Percentiles rank a stretch among this genome's conserved stretches.
These are phyloP conservation scores for Anniella stebbinsi DNA, from an alignment of 2,797 vertebrate genomes.

Conservation along the genomic window DNA sequence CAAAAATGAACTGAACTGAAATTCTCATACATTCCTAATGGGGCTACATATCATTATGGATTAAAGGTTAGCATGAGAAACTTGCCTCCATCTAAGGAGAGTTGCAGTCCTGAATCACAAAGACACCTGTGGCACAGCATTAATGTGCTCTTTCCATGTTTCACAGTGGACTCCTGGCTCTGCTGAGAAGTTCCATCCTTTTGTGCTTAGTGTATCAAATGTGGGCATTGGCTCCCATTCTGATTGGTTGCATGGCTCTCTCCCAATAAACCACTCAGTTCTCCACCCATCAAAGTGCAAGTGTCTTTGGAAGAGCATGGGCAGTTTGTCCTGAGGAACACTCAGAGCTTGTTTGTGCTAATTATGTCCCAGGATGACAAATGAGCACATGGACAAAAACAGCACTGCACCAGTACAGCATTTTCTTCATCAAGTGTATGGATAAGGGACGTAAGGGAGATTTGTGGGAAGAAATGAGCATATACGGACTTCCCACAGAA, in stretches of 20 bases:
- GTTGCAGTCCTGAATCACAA: neutral
- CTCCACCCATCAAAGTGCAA: slow-evolving; percentile 7
- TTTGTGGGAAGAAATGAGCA: slow-evolving; percentile 4
- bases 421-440: slow-evolving; percentile 21
- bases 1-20: too few species aligned
- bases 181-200: too few species aligned
- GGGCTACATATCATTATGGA: neutral
- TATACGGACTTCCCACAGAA: slow-evolving; percentile 39
- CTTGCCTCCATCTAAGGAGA: neutral
- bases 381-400: slow-evolving; percentile 21
- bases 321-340: slow-evolving; percentile 38
- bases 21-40: too few species aligned
- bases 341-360: slow-evolving; percentile 20
- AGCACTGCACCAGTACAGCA: slow-evolving; percentile 25
- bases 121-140: neutral
- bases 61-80: neutral
- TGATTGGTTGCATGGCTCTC: slow-evolving; percentile 37
- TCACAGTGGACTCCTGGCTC: neutral
- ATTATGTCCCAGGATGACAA: slow-evolving; percentile 41
- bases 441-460: slow-evolving; percentile 17
- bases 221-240: slow-evolving; percentile 38
- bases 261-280: slow-evolving; percentile 44
- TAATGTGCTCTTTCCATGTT: neutral
- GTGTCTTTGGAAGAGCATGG: slow-evolving; percentile 40
- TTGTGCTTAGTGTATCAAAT: slow-evolving; percentile 18